Percentiles rank a stretch among this genome's conserved stretches.
Conservation (phyloP, 2,888 invertebrate species). For the Chloromyia formosa region DNA sequence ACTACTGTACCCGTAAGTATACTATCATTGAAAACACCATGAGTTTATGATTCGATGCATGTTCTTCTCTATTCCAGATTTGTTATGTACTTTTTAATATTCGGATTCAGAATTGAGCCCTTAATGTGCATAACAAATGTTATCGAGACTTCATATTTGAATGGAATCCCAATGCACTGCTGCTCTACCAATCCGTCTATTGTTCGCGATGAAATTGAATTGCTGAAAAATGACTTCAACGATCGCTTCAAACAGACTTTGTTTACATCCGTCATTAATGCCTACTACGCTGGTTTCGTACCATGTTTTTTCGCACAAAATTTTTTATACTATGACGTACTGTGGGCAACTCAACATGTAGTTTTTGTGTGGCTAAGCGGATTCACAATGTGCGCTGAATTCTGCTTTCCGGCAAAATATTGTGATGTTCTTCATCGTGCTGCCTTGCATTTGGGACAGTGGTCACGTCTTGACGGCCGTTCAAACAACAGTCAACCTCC, state of each 20-base stretch:
- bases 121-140: slow-evolving; percentile 71
- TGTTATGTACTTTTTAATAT: slow-evolving; percentile 80
- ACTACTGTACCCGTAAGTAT: slow-evolving; percentile 89
- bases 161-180: slow-evolving; percentile 76
- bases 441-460: slow-evolving; percentile 83
- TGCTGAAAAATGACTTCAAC: slow-evolving; percentile 87
- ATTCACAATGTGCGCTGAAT: slow-evolving; percentile 79
- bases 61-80: slow-evolving; percentile 65
- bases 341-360: slow-evolving; percentile 85
- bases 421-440: slow-evolving; percentile 91
- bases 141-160: slow-evolving; percentile 62
- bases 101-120: slow-evolving; percentile 80
- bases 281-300: slow-evolving; percentile 88
- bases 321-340: slow-evolving; percentile 81
- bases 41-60: too few species aligned
- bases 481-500: slow-evolving; percentile 52
- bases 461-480: slow-evolving; percentile 59
- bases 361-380: slow-evolving; percentile 85
- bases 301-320: slow-evolving; percentile 89
- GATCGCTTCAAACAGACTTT: slow-evolving; percentile 87
- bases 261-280: slow-evolving; percentile 81
- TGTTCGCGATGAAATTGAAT: slow-evolving; percentile 85
- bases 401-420: slow-evolving; percentile 73
- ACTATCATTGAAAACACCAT: too few species aligned
- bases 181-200: slow-evolving; percentile 77